phyloP scores from a whole-genome alignment of 2,797 vertebrate genomes.

The Cephalopachus bancanus region DNA sequence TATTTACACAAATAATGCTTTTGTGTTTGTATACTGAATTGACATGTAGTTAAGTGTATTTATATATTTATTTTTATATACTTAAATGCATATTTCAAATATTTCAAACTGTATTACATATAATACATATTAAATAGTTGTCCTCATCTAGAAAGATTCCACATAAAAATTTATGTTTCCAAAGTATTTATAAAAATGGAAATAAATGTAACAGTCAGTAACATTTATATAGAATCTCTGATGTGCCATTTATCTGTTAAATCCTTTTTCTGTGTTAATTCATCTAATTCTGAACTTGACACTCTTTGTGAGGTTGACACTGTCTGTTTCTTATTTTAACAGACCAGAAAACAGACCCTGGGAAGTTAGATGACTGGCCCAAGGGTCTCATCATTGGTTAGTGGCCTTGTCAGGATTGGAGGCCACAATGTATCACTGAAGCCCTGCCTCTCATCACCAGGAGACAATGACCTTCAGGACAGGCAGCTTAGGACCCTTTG shows the following conservation, averaged over 20 bases:
- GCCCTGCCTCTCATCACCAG: not conserved
- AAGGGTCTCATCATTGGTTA: not conserved
- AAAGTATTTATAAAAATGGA: not conserved
- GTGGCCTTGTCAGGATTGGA: too few species aligned
- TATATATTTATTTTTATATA: not conserved
- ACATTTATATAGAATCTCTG: too few species aligned
- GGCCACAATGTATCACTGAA: not conserved
- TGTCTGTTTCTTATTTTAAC: not conserved
- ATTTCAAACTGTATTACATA: not conserved
- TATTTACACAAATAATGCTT: not conserved
- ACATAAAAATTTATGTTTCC: not conserved
- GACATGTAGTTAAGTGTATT: not conserved
- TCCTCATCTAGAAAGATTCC: not conserved
- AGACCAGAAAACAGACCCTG: not conserved
- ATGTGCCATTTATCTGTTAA: rapidly evolving
- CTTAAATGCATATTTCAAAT: not conserved
- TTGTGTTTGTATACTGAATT: not conserved
- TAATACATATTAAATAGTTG: not conserved
- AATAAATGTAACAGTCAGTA: not conserved
- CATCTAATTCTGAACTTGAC: not conserved
- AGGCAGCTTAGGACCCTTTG: not conserved
- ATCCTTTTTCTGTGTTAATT: not conserved
- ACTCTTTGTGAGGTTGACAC: not conserved
- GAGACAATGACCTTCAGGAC: not conserved
- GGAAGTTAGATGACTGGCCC: not conserved